Base-by-base conservation (phyloP, 2,888 invertebrate species). In the Polyommatus iphigenia region DNA sequence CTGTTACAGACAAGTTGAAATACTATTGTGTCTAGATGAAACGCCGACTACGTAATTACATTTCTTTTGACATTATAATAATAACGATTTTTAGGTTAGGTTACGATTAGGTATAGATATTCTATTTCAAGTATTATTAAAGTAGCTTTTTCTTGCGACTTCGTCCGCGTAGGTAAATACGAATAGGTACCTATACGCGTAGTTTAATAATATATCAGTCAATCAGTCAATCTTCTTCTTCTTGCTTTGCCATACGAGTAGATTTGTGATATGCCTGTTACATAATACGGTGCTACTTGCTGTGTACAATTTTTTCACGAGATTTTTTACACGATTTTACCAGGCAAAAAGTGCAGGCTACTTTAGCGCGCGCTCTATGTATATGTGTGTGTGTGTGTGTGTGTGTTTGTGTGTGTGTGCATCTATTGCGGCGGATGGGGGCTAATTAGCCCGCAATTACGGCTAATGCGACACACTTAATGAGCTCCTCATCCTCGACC, bases 391-490 rank as follows among this genome's bases (percentile, higher is more conserved):
- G 81, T 82, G 83, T 81, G 79, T 84, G 84, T 86, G 84, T 81
- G 82, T 82, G 79, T 84, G 84, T 86, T 84, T 81, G 82, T 82
- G 83, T 81, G 79, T 84, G 84, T 86, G 84, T 83, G 85, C 81
- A 84, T 84, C 79, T 79, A 86, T 85, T 86, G 88, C 88, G 88
- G 85, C 89, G 89, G 89, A 90, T 89, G 90, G 86, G 86, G 85
- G 85, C 90, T 91, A 91, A 91, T 91, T 91, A 91, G 89, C 87
- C 85, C 80, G 87, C 90, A 91, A 91, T 91, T 91, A 91, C 88
- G 85, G 84, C 89, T 91, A 91, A 91, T 91, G 90, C 89, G 85
- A 83, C 86, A 84, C 87, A 87, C 85, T 89, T 90, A 90, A 88
- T 88, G 88, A 88, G 88, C 87, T 87, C 87, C 83, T 86, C 85